Evolutionary conservation across 2,113 vertebrate genomes (phyloP).

Genomic region (Sander lucioperca): DNA sequence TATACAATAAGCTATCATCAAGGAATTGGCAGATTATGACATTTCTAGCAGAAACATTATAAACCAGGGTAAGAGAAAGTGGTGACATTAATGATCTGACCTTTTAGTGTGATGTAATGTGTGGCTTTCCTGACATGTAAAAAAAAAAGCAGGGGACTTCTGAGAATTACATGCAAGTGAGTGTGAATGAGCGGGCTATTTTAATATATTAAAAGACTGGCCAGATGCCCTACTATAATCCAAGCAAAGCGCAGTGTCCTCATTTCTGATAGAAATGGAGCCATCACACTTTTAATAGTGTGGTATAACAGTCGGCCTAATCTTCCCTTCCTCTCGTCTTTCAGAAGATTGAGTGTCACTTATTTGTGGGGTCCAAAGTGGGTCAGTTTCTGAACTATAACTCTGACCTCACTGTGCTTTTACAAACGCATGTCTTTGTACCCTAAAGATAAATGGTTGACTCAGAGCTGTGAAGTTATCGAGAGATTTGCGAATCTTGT

Average conservation of each 20-base stretch:
- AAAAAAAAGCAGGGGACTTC: rapidly evolving
- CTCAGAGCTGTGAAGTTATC: background rate
- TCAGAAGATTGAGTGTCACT: background rate
- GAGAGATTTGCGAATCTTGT: background rate
- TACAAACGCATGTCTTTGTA: background rate
- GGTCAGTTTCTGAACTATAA: background rate
- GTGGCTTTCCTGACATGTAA: slow-evolving; percentile 8
- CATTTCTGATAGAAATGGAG: slow-evolving; percentile 44
- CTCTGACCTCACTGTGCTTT: background rate
- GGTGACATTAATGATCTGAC: slow-evolving; percentile 10
- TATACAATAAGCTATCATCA: slow-evolving; percentile 15
- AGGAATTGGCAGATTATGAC: slow-evolving; percentile 17
- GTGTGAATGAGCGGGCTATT: slow-evolving; percentile 38
- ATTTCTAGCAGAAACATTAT: slow-evolving; percentile 3
- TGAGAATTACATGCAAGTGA: slow-evolving; percentile 32
- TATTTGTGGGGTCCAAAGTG: background rate
- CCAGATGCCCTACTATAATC: slow-evolving; percentile 44
- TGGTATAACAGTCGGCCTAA: background rate
- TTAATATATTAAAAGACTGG: slow-evolving; percentile 43
- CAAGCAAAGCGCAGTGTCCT: slow-evolving; percentile 44
- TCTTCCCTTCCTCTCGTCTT: slow-evolving; percentile 2
- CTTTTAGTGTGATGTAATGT: slow-evolving; percentile 36
- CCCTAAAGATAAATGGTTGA: background rate
- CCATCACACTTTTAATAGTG: slow-evolving; percentile 30
- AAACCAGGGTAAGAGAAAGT: background rate